A percentile compares a stretch with the other conserved stretches of the same genome.
Evolutionary conservation across 2,888 invertebrate genomes (phyloP).

Genomic region (Calameuta filiformis): DNA sequence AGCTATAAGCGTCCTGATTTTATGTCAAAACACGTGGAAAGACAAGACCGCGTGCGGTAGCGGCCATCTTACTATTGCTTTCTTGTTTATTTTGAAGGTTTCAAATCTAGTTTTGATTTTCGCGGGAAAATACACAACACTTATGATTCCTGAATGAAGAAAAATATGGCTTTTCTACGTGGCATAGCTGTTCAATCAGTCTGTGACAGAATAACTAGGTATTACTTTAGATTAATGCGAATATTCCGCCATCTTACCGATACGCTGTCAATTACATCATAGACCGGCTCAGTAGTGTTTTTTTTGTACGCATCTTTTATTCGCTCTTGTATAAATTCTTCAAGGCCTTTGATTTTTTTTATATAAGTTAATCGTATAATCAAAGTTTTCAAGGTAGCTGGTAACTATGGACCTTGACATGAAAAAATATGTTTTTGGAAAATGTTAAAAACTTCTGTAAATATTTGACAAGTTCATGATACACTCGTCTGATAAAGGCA

Average conservation of each 20-base stretch:
- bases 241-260: neutral
- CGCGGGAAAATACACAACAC: neutral
- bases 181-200: neutral
- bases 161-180: neutral
- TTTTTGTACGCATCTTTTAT: neutral
- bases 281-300: neutral
- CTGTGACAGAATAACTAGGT: neutral
- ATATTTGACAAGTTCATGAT: too few species aligned
- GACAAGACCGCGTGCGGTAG: neutral
- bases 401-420: neutral
- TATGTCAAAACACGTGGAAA: neutral
- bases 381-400: neutral
- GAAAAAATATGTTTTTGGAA: neutral
- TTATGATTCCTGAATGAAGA: neutral
- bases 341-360: neutral
- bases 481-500: too few species aligned
- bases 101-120: neutral
- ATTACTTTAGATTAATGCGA: neutral
- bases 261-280: neutral
- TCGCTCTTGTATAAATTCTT: neutral
- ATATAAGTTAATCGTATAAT: neutral
- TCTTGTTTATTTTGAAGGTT: neutral
- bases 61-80: slow-evolving; percentile 1
- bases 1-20: neutral
- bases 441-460: neutral